Evolutionary conservation across 2,888 invertebrate species (phyloP).

Genomic region (Xestobium rufovillosum): DNA sequence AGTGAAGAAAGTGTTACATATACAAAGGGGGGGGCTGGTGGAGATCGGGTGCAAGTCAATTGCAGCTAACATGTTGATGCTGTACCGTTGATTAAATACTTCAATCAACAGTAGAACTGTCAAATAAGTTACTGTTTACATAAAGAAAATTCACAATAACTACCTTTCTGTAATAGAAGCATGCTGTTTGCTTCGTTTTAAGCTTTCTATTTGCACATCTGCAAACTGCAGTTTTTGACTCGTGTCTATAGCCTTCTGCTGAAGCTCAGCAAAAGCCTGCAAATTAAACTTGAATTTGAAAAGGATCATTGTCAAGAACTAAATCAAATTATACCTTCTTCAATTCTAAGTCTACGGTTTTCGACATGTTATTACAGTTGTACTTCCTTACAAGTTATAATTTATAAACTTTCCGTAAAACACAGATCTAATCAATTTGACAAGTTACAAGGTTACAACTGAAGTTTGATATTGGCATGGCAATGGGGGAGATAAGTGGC

Average conservation of each 20-base stretch:
- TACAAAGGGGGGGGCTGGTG: no score
- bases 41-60: no score
- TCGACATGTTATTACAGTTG: slow-evolving; percentile 34
- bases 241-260: slow-evolving; percentile 73
- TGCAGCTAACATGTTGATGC: no score
- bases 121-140: neutral
- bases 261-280: slow-evolving; percentile 72
- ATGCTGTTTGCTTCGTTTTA: slow-evolving; percentile 61
- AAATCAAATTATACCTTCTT: slow-evolving; percentile 35
- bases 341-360: slow-evolving; percentile 41
- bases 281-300: slow-evolving; percentile 18
- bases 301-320: slow-evolving; percentile 6
- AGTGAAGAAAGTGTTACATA: no score
- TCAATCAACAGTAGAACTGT: no score
- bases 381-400: no score
- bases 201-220: slow-evolving; percentile 66
- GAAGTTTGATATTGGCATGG: no score
- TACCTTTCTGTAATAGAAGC: slow-evolving; percentile 62
- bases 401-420: no score
- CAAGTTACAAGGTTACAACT: neutral
- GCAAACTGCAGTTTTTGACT: slow-evolving; percentile 71
- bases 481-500: no score
- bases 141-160: slow-evolving; percentile 4
- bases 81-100: no score
- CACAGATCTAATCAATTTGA: no score